Evolutionary conservation across 2,113 vertebrate genomes (phyloP).

Genomic region (Gymnobelideus leadbeateri): DNA sequence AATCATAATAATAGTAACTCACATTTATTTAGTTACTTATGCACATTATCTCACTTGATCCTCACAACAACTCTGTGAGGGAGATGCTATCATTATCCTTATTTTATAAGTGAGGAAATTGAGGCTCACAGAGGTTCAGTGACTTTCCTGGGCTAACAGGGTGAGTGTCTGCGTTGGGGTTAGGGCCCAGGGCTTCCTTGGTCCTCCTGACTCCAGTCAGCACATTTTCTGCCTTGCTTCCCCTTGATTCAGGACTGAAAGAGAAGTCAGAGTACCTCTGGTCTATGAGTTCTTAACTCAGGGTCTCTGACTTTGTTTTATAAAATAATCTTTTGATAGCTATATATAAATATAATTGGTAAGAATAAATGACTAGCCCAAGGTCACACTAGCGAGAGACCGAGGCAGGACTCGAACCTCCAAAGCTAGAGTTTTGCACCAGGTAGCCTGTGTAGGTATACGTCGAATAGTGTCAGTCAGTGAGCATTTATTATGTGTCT

Average conservation of each 20-base stretch:
- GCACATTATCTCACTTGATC: neutral
- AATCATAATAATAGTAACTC: neutral
- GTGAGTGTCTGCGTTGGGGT: neutral
- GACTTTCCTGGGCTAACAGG: neutral
- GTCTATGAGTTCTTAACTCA: neutral
- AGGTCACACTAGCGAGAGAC: conserved; percentile 60
- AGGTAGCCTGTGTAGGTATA: neutral
- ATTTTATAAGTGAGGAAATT: neutral
- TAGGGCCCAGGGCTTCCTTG: neutral
- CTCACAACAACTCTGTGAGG: neutral
- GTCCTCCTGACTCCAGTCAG: neutral
- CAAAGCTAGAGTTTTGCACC: neutral
- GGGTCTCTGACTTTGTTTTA: neutral
- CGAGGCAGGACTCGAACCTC: conserved; percentile 17
- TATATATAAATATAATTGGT: neutral
- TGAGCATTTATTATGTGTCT: neutral
- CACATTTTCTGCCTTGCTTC: neutral
- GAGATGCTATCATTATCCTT: neutral
- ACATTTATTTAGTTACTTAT: neutral
- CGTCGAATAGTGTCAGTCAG: neutral
- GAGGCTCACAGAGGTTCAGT: neutral
- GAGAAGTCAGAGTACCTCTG: neutral
- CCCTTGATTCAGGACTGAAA: neutral
- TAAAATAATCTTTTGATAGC: neutral
- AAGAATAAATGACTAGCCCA: conserved; percentile 63